Evolutionary conservation across 2,888 invertebrate species (phyloP).

Genomic region (Volucella inanis): DNA sequence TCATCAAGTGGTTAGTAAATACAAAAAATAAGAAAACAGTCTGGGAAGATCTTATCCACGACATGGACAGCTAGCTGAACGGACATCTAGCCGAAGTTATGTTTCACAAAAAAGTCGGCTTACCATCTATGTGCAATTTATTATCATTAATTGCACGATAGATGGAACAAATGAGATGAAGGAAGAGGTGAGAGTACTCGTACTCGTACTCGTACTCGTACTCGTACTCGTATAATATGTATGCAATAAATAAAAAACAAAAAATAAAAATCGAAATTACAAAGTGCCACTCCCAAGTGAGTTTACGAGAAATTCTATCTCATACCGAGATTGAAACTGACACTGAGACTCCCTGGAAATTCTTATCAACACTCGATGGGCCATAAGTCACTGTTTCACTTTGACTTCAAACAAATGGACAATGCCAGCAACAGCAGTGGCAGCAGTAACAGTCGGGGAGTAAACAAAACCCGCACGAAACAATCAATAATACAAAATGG

Average conservation of each 20-base stretch:
- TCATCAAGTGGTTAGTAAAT: slow-evolving; percentile 56
- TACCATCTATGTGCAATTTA: slow-evolving; percentile 57
- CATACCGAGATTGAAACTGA: slow-evolving; percentile 2
- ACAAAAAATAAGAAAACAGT: slow-evolving; percentile 1
- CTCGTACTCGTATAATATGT: too few species aligned
- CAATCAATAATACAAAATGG: slow-evolving; percentile 73
- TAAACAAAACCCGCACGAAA: slow-evolving; percentile 64
- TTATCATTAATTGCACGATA: slow-evolving; percentile 66
- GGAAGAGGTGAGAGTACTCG: too few species aligned
- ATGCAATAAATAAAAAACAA: too few species aligned
- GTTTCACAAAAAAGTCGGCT: slow-evolving; percentile 1
- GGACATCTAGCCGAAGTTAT: slow-evolving; percentile 16
- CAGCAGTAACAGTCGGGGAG: slow-evolving; percentile 40
- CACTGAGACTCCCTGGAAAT: slow-evolving; percentile 28
- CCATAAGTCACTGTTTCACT: slow-evolving; percentile 74
- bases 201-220: too few species aligned
- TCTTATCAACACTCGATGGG: slow-evolving; percentile 69
- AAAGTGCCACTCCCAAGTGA: slow-evolving; percentile 64
- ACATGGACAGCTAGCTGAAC: not conserved
- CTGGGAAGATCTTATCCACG: slow-evolving; percentile 4
- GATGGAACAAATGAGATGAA: not conserved
- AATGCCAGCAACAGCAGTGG: too few species aligned
- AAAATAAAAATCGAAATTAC: slow-evolving; percentile 32
- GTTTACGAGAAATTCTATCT: slow-evolving; percentile 68
- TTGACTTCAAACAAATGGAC: slow-evolving; percentile 69